Conservation (phyloP, 1,140 invertebrate genomes). For the Calephelis virginiensis region DNA sequence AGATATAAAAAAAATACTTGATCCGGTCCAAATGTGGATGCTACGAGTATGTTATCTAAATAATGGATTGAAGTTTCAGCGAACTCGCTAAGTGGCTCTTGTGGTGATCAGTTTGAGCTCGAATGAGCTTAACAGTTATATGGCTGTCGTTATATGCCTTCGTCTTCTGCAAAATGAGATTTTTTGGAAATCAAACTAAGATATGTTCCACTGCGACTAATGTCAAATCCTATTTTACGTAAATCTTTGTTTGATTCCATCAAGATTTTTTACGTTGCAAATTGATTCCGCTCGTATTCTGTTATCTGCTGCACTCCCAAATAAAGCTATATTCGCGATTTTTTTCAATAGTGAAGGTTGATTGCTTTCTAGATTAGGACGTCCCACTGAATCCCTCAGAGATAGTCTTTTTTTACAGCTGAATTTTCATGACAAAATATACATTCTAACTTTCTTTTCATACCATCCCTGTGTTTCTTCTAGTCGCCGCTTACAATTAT, state of each 20-base stretch:
- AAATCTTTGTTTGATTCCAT: constrained; percentile 38
- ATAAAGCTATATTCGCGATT: constrained; percentile 28
- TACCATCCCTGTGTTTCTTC: neutral
- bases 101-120: too few relatives aligned
- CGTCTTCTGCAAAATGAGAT: constrained; percentile 40
- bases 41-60: constrained; percentile 26
- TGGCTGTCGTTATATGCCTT: constrained; percentile 40
- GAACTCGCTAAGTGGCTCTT: too few relatives aligned
- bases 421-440: neutral
- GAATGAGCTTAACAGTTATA: constrained; percentile 40
- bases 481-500: too few relatives aligned
- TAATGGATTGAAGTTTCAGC: too few relatives aligned
- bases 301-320: constrained; percentile 34
- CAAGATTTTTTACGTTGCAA: constrained; percentile 22
- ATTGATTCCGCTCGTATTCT: constrained; percentile 30
- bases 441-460: neutral
- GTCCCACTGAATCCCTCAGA: constrained; percentile 15
- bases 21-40: neutral
- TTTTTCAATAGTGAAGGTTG: constrained; percentile 43
- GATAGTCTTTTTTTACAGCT: neutral
- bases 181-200: constrained; percentile 38
- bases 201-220: constrained; percentile 44
- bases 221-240: constrained; percentile 36
- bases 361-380: constrained; percentile 30
- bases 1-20: too few relatives aligned